Conservation (phyloP, 1,140 invertebrate genomes). For the Battus philenor region DNA sequence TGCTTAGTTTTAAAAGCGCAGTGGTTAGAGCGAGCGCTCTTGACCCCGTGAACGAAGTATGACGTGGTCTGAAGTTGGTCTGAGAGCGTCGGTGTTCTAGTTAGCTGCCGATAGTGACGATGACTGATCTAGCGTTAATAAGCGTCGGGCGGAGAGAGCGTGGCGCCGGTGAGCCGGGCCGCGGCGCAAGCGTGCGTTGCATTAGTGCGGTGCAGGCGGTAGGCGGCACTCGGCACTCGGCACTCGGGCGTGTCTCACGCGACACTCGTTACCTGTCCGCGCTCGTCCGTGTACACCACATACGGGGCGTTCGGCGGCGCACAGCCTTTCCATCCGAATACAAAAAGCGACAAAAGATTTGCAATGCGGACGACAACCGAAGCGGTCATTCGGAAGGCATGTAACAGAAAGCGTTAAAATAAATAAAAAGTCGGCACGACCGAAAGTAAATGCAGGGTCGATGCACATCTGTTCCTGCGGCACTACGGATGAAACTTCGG, state of each 20-base stretch:
- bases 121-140: slow-evolving; percentile 23
- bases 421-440: slow-evolving; percentile 67
- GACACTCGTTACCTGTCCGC: slow-evolving; percentile 89
- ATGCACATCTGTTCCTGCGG: slow-evolving; percentile 40
- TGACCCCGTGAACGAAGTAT: slow-evolving; percentile 28
- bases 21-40: slow-evolving; percentile 48
- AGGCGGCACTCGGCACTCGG: slow-evolving; percentile 3
- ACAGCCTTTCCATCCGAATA: slow-evolving; percentile 66
- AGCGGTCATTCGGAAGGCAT: slow-evolving; percentile 76
- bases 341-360: slow-evolving; percentile 72
- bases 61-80: not conserved
- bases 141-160: slow-evolving; percentile 20
- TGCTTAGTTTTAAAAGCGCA: slow-evolving; percentile 40
- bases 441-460: slow-evolving; percentile 45
- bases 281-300: slow-evolving; percentile 96
- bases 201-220: too few relatives aligned
- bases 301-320: slow-evolving; percentile 90
- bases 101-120: not conserved
- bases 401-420: slow-evolving; percentile 76
- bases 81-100: not conserved
- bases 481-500: slow-evolving; percentile 57
- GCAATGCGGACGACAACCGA: slow-evolving; percentile 70
- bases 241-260: slow-evolving; percentile 33
- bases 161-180: slow-evolving; percentile 10
- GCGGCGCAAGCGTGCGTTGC: too few relatives aligned